Conservation (phyloP, 1,140 invertebrate genomes). For the Bombus soroeensis region DNA sequence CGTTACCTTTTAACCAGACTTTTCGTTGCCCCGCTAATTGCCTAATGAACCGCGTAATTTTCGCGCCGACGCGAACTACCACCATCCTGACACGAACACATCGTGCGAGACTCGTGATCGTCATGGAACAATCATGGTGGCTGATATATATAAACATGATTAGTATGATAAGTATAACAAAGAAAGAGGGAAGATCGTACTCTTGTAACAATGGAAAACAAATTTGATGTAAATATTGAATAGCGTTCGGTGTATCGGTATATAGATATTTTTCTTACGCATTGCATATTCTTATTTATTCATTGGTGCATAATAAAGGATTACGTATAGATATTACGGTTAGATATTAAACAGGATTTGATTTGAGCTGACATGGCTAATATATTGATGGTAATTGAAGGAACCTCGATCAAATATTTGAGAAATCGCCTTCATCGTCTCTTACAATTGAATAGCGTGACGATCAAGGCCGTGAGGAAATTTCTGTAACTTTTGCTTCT, state of each 20-base stretch:
- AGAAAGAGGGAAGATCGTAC: constrained; percentile 48
- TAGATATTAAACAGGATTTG: constrained; percentile 64
- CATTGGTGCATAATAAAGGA: constrained; percentile 61
- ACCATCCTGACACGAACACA: background rate
- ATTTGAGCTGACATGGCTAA: constrained; percentile 50
- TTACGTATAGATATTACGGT: constrained; percentile 55
- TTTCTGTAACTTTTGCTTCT: background rate
- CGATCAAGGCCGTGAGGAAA: background rate
- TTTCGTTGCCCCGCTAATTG: constrained; percentile 16
- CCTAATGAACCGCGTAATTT: constrained; percentile 36
- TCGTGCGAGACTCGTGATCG: background rate
- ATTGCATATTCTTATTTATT: constrained; percentile 8
- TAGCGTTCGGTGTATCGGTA: no score
- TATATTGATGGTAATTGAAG: constrained; percentile 45
- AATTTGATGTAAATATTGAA: no score
- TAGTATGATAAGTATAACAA: no score
- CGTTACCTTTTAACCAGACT: constrained; percentile 7
- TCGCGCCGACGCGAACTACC: background rate
- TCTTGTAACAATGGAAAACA: constrained; percentile 63
- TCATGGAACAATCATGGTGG: background rate
- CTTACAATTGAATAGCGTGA: background rate
- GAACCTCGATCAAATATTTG: constrained; percentile 21
- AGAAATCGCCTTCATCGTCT: background rate
- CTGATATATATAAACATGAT: no score
- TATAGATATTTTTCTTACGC: no score